These are phyloP conservation scores for Cydia fagiglandana DNA, from an alignment of 1,140 invertebrate species.

Conservation along the genomic window DNA sequence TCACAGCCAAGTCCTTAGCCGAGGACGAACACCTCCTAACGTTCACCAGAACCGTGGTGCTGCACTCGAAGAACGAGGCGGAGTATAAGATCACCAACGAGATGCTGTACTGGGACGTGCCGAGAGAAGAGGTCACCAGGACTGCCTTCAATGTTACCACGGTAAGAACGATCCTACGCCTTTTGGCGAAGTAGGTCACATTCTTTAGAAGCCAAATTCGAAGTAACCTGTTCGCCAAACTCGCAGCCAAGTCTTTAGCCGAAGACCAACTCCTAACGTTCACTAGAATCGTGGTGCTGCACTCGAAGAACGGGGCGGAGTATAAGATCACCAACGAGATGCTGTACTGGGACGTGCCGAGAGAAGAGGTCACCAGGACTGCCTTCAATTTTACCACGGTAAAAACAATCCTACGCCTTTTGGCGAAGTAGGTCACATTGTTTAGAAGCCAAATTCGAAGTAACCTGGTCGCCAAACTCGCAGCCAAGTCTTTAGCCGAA, in stretches of 20 bases:
- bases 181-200: background rate
- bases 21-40: constrained; percentile 63
- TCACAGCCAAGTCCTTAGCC: constrained; percentile 53
- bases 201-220: too few species aligned
- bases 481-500: constrained; percentile 53
- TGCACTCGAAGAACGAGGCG: constrained; percentile 42
- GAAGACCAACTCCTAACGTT: constrained; percentile 68
- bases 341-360: constrained; percentile 59
- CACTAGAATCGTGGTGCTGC: constrained; percentile 56
- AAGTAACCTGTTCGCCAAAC: constrained; percentile 40
- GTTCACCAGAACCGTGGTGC: constrained; percentile 59
- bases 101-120: constrained; percentile 62
- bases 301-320: constrained; percentile 40
- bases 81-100: constrained; percentile 68
- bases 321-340: constrained; percentile 70
- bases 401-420: constrained; percentile 36
- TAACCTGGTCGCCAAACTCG: constrained; percentile 47
- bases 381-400: constrained; percentile 62
- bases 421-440: background rate
- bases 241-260: constrained; percentile 53
- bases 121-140: constrained; percentile 42
- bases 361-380: constrained; percentile 40
- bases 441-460: too few species aligned
- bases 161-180: constrained; percentile 48
- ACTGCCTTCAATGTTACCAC: constrained; percentile 54